Percentiles rank a stretch among this genome's conserved stretches.
These are phyloP conservation scores for Allobates femoralis DNA, from an alignment of 2,797 vertebrate species.

Conservation along the genomic window DNA sequence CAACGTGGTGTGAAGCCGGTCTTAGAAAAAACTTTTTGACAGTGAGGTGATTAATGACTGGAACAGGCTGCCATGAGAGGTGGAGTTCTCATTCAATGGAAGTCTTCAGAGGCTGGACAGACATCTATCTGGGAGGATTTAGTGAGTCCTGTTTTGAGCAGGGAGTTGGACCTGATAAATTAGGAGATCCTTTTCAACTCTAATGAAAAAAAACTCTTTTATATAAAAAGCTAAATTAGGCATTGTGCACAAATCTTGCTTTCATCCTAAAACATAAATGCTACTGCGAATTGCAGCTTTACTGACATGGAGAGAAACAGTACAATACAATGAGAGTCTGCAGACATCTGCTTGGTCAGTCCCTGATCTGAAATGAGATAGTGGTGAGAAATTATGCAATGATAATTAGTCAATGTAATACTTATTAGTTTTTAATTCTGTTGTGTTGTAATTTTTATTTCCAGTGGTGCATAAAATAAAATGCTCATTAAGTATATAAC, in stretches of 20 bases:
- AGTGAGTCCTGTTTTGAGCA: too few species aligned
- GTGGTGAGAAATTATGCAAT: constrained; percentile 30
- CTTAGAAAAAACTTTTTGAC: too few species aligned
- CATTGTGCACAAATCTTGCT: not conserved
- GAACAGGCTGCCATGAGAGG: too few species aligned
- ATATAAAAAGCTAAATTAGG: not conserved
- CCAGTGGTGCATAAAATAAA: constrained; percentile 52
- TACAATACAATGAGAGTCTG: constrained; percentile 34
- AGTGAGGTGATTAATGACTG: too few species aligned
- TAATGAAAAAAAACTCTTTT: not conserved
- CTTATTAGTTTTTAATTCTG: constrained; percentile 35
- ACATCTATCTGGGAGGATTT: too few species aligned
- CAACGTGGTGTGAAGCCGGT: too few species aligned
- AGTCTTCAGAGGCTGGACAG: too few species aligned
- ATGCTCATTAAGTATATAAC: constrained; percentile 50
- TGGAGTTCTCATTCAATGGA: too few species aligned
- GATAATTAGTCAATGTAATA: constrained; percentile 60
- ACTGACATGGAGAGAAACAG: constrained; percentile 40
- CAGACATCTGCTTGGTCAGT: constrained; percentile 29
- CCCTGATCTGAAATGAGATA: constrained; percentile 35
- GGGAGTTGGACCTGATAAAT: too few species aligned
- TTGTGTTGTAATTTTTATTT: constrained; percentile 39
- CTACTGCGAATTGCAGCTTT: not conserved
- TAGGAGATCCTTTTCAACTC: not conserved
- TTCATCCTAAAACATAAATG: not conserved